A percentile compares a stretch with the other conserved stretches of the same genome.
Evolutionary conservation across 2,113 vertebrate species (phyloP).

Genomic region (Aegithalos caudatus): DNA sequence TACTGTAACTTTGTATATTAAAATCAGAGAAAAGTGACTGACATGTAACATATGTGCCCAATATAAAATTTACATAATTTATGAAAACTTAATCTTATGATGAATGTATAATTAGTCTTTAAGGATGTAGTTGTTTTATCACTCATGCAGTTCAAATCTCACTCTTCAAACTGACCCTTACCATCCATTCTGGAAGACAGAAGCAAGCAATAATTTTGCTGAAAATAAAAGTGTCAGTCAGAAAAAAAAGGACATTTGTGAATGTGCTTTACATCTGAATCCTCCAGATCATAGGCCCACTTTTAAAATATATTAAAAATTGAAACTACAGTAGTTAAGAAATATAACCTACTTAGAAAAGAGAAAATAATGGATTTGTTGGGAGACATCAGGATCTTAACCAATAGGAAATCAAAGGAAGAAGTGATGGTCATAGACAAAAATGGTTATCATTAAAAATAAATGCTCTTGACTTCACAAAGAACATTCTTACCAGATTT

Average conservation of each 20-base stretch:
- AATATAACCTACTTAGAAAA: not conserved
- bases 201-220: slow-evolving; percentile 29
- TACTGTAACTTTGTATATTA: not conserved
- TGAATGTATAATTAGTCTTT: slow-evolving; percentile 5
- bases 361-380: not conserved
- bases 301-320: not conserved
- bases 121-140: slow-evolving; percentile 22
- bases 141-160: not conserved
- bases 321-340: not conserved
- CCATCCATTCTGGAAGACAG: not conserved
- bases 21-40: not conserved
- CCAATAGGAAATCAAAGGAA: not conserved
- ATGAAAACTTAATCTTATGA: not conserved
- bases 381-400: not conserved
- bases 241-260: not conserved
- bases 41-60: not conserved
- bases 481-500: not conserved
- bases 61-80: slow-evolving; percentile 18
- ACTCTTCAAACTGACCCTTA: slow-evolving; percentile 16
- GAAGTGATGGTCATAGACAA: not conserved
- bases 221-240: not conserved
- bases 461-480: not conserved
- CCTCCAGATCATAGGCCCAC: not conserved
- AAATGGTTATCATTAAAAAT: not conserved
- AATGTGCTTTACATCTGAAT: not conserved